Evolutionary conservation across 2,113 vertebrate species (phyloP).

Genomic region (Paralichthys olivaceus): DNA sequence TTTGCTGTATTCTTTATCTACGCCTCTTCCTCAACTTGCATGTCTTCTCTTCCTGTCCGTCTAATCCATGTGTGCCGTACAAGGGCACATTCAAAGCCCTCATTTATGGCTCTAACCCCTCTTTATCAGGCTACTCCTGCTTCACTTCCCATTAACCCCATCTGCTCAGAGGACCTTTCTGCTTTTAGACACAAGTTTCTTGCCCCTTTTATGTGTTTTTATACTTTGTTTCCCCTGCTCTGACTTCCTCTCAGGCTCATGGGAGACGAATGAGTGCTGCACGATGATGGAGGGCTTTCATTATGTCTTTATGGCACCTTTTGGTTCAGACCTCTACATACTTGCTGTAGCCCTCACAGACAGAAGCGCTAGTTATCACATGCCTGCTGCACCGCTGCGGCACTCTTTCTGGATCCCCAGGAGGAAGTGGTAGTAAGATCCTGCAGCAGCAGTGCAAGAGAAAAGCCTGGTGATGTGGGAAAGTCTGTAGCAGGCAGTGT

Average conservation of each 20-base stretch:
- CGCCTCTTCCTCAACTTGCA: not conserved
- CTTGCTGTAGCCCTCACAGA: constrained; percentile 12
- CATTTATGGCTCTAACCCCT: constrained; percentile 37
- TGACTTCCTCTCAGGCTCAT: constrained; percentile 15
- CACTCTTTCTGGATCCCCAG: constrained; percentile 56
- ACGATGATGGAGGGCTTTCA: constrained; percentile 31
- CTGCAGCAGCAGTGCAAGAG: constrained; percentile 54
- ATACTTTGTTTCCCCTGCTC: constrained; percentile 11
- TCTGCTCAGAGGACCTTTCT: constrained; percentile 30
- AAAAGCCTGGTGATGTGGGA: constrained; percentile 44
- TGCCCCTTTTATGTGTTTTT: constrained; percentile 14
- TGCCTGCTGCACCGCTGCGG: constrained; percentile 61
- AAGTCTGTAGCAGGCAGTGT: constrained; percentile 48
- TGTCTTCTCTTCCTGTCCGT: not conserved
- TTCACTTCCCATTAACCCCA: constrained; percentile 51
- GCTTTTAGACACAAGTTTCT: constrained; percentile 27
- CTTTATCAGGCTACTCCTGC: constrained; percentile 43
- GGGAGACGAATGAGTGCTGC: not conserved
- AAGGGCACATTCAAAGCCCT: constrained; percentile 16
- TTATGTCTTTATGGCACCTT: not conserved
- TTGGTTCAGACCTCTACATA: constrained; percentile 7
- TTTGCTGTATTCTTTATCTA: not conserved
- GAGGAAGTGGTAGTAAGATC: constrained; percentile 64
- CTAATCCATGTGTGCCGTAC: not conserved
- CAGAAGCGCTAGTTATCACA: constrained; percentile 40